phyloP scores from a whole-genome alignment of 2,888 invertebrate species.

The Phaonia tiefii region DNA sequence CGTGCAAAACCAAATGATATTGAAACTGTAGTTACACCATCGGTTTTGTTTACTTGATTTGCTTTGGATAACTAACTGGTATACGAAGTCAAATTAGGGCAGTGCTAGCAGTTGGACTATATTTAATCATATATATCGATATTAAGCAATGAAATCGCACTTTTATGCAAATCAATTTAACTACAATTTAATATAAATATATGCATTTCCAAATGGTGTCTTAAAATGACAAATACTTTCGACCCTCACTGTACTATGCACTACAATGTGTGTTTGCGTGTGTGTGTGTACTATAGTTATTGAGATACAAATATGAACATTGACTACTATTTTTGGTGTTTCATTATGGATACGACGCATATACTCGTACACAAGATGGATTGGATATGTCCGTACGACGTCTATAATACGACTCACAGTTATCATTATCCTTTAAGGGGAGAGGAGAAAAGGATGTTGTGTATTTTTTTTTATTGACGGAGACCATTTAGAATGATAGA shows the following conservation, averaged over 20 bases:
- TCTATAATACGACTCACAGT: not conserved
- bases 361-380: not conserved
- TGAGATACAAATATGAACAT: not conserved
- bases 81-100: too few species aligned
- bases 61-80: too few species aligned
- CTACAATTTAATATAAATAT: too few species aligned
- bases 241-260: constrained; percentile 2
- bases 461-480: not conserved
- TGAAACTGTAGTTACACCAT: too few species aligned
- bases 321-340: not conserved
- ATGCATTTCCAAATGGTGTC: too few species aligned
- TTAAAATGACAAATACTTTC: not conserved
- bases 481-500: constrained; percentile 38
- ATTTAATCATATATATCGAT: too few species aligned
- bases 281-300: constrained; percentile 21
- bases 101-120: too few species aligned
- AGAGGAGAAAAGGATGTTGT: not conserved
- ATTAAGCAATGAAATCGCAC: too few species aligned
- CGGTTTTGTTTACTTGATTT: too few species aligned
- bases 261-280: not conserved
- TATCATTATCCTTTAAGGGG: constrained; percentile 22
- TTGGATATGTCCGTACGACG: constrained; percentile 33
- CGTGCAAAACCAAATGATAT: too few species aligned
- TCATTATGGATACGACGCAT: constrained; percentile 13
- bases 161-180: too few species aligned